Evolutionary conservation across 2,888 invertebrate genomes (phyloP), one percentile per base, ranked within the genome.

Genomic region (Agrilus mali): DNA sequence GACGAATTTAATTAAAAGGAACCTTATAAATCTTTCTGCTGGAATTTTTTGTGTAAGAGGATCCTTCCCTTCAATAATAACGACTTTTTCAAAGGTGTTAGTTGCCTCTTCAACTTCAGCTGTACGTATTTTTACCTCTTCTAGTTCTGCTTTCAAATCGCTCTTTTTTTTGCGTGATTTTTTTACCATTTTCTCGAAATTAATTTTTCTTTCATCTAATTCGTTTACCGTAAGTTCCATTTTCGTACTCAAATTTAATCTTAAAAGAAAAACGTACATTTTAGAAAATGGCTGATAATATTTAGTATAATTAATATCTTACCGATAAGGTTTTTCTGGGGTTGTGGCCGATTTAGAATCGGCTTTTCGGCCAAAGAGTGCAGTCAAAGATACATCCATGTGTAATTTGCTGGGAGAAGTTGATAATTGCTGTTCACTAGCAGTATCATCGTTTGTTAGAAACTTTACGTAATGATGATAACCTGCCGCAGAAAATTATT

Each of bases 31-130:
- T 50, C 74, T 73, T 57, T 80, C 79, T 0, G 77, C 77, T 0
- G 78, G 75, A 42, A 80, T 77, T 48, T 75, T 66, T 47, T 76
- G 76, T 0, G 77, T 77, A 37, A 78, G 65, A 16, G 67, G 69
- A 53, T 80, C 77, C 56, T 73, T 67, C 0, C 72, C 75, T 2
- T 69, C 68, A 1, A 65, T 53, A 1, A 74, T 66, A 0, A 80
- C 72, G 12, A 68, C 66, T 41, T 70, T 64, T 34, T 76, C 67
- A 45, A 80, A 77, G 36, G 64, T 57, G 2, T 61, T 63, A 12
- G 53, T 64, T 0, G 73, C 68, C 37, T 74, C 73, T 2, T 65
- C 61, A 1, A 71, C 68, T 45, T 78, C 75, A 0, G 44, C 56
- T 7, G 72, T 70, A 37, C 75, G 63, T 1, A 75, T 57, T 1